Evolutionary conservation across 1,140 invertebrate genomes (phyloP), one percentile per base, ranked within the genome.

Genomic region (Magallana angulata): DNA sequence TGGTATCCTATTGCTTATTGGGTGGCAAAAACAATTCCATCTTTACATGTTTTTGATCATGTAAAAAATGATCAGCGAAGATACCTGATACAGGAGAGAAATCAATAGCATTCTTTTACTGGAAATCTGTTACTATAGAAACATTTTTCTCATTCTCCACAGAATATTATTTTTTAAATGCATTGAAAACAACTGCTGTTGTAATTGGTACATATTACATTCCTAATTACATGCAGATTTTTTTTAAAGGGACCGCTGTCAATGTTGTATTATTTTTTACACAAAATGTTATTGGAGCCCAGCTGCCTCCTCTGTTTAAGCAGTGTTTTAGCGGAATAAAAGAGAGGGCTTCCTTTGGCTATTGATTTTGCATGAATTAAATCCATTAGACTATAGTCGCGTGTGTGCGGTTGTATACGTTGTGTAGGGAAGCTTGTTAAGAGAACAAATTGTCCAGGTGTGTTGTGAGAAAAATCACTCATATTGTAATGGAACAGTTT

Each of bases 311-410:
- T 24, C 68, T 76, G 24, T 76, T 76, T 36, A 76, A 76, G 24
- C 68, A 76, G 24, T 76, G 68, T 76, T 76, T 76, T 76, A 76
- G 68, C 68, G 48, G 68, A 30, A 76, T 76, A 76, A 76, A 76
- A 30, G 68, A 76, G 68, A 76, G 68, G 68, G 68, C 18, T 76
- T 76, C 18, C 68, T 76, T 76, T 76, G 68, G 8, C 14, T 76
- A 76, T 76, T 76, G 68, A 76, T 76, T 76, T 76, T 76, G 68
- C 68, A 76, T 76, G 68, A 76, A 76, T 76, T 76, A 76, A 76
- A 76, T 76, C 68, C 68, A 76, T 76, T 76, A 76, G 68, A 76
- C 68, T 76, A 76, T 76, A 76, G 68, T 76, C 68, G 68, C 68
- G 68, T 76, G 68, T 76, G 68, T 76, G 68, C 68, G 4, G 18